A percentile compares a stretch with the other conserved stretches of the same genome.
Conservation (phyloP, 2,113 vertebrate genomes). For the Microcebus jonahi region DNA sequence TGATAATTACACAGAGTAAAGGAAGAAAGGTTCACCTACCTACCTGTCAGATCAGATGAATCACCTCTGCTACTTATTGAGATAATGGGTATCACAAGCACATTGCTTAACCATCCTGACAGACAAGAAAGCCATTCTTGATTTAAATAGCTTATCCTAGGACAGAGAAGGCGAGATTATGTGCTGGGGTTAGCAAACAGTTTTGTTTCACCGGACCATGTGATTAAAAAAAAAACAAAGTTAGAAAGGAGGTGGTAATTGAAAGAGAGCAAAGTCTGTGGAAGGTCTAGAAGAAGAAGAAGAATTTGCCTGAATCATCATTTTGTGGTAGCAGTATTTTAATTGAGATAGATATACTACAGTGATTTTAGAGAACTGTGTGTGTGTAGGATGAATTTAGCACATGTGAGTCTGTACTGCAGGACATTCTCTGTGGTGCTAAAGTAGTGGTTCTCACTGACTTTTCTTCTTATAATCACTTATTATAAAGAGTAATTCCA, state of each 20-base stretch:
- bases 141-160: not conserved
- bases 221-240: not conserved
- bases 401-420: not conserved
- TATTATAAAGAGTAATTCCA: conserved; percentile 10
- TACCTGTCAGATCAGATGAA: not conserved
- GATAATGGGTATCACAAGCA: conserved; percentile 18
- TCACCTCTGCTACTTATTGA: not conserved
- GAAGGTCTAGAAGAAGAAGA: not conserved
- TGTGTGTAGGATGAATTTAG: not conserved
- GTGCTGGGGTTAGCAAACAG: not conserved
- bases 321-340: not conserved
- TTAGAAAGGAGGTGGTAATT: not conserved
- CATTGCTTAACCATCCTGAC: conserved; percentile 13
- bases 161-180: not conserved
- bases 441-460: conserved; percentile 43
- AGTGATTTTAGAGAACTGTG: not conserved
- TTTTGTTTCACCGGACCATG: conserved; percentile 11
- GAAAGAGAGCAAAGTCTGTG: not conserved
- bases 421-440: not conserved
- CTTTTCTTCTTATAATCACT: conserved; percentile 39
- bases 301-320: not conserved
- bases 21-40: not conserved
- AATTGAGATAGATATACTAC: not conserved
- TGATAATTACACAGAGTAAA: not conserved
- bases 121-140: conserved; percentile 1